Evolutionary conservation across 2,888 invertebrate species (phyloP).

Genomic region (Iselma pallidipennis): DNA sequence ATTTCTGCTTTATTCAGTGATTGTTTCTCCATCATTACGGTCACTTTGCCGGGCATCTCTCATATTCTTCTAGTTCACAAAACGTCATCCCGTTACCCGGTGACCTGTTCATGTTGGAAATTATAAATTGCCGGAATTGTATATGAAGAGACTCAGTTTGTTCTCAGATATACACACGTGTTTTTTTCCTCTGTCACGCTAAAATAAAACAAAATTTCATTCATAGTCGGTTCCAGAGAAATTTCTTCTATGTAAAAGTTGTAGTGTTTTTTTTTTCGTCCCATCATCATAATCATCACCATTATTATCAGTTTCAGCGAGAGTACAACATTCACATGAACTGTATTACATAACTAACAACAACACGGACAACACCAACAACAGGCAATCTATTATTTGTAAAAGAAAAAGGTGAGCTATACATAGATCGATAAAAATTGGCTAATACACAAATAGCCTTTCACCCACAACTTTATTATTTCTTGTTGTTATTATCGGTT

Average conservation of each 20-base stretch:
- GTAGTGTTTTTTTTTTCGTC: background rate
- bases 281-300: constrained; percentile 7
- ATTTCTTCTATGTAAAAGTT: constrained; percentile 11
- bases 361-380: no score
- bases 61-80: background rate
- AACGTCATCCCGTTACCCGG: constrained; percentile 24
- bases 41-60: background rate
- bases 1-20: background rate
- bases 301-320: background rate
- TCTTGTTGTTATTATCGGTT: background rate
- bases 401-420: background rate
- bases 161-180: constrained; percentile 4
- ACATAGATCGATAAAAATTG: background rate
- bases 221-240: background rate
- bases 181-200: no score
- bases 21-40: background rate
- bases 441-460: no score
- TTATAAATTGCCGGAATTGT: constrained; percentile 19
- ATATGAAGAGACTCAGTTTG: constrained; percentile 21
- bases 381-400: no score
- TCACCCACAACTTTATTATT: background rate
- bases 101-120: constrained; percentile 23
- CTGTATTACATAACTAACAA: background rate
- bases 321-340: background rate
- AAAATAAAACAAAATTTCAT: background rate